Base-by-base conservation (phyloP, 2,888 invertebrate species). In the Tenthredo notha region DNA sequence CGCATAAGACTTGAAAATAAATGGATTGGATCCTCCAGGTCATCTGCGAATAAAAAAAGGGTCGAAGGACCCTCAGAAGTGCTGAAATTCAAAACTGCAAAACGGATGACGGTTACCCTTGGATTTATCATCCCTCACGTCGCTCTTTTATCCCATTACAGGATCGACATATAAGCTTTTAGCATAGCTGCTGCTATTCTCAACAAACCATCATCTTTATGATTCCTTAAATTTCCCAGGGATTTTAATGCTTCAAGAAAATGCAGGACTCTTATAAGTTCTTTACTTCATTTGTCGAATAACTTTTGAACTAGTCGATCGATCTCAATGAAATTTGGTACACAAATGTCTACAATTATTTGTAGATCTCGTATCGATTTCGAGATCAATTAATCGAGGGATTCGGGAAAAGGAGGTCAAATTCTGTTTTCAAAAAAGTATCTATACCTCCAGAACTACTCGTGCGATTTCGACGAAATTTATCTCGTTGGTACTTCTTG, bases 21-120 rank as follows among this genome's bases (percentile, higher is more conserved):
- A 80, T 80, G 80, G 80, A 80, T 80, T 61, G n/a, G 40, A 40
- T 80, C 80, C 58, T 40, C n/a, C 12, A 12, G 77, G 80, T 80
- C 61, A 61, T 58, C 37, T 37, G 21, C n/a, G 61, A 37, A 61
- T 12, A 37, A 61, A 61, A 61, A 21, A 77, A 40, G 21, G 21
- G 37, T 80, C 78, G 33, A 12, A 21, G 37, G 10, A 61, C 37
- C 80, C 40, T 40, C 21, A 40, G 29, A 80, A 58, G 21, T 37
- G 61, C 37, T 80, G 58, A 80, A 61, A 80, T 61, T 80, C 80
- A 80, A 80, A 80, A 80, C 37, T 61, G 37, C 40, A 61, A 25
- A 50, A 54, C 18, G 58, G 25, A 80, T 21, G 37, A 80, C 58
- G 61, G 40, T 25, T 29, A 29, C 29, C 54, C 40, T 80, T 12